Evolutionary conservation across 1,140 invertebrate genomes (phyloP).

Genomic region (Bombus pyrosoma): DNA sequence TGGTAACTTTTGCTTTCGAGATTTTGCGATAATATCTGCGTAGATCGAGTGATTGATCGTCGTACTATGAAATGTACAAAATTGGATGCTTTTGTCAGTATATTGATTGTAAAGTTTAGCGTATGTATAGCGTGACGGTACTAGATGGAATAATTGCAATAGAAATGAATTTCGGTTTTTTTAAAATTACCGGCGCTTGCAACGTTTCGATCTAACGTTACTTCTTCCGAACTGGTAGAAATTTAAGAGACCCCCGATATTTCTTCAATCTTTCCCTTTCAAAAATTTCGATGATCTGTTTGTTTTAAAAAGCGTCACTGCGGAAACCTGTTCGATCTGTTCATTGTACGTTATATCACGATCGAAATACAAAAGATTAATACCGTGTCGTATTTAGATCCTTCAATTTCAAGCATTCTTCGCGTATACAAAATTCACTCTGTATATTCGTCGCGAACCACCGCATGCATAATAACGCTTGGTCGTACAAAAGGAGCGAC

Average conservation of each 20-base stretch:
- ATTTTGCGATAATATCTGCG: neutral
- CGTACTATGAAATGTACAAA: neutral
- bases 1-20: neutral
- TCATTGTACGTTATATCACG: no score
- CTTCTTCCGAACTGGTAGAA: neutral
- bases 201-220: neutral
- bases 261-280: neutral
- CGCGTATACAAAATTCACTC: neutral
- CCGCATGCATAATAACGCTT: no score
- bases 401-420: no score
- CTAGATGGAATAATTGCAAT: neutral
- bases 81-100: neutral
- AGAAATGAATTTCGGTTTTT: neutral
- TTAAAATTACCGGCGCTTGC: neutral
- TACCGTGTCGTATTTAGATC: accelerated
- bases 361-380: no score
- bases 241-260: neutral
- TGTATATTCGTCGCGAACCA: neutral
- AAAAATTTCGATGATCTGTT: no score
- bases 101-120: neutral
- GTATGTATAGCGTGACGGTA: neutral
- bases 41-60: neutral
- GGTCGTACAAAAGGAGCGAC: neutral
- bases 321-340: no score
- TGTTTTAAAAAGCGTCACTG: no score